Evolutionary conservation across 2,113 vertebrate genomes (phyloP), one percentile per base, ranked within the genome.

Genomic region (Cervus canadensis): DNA sequence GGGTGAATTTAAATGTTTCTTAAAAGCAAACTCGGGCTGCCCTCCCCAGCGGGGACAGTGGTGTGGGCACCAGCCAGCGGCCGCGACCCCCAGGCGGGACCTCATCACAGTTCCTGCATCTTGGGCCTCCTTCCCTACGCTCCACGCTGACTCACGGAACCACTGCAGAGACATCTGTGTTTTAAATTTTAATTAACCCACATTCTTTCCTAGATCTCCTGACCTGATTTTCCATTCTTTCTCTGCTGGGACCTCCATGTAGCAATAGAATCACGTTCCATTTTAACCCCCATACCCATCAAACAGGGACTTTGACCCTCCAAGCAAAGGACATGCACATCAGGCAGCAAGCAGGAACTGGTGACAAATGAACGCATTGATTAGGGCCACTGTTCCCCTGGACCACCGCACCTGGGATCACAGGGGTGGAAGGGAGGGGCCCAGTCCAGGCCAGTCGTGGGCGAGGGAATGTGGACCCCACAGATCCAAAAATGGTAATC

Each of bases 1-100:
- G 97, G 36, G 71, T 96, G 97, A 98, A 98, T 90, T 87, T 95
- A 78, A 95, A 74, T 91, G 84, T 48, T 40, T 84, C 64, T 89
- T 87, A 52, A 87, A 92, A 1, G 74, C 81, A 40, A 94, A 89
- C 45, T 52, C 36, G 5, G 71, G 62, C 43, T 1, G 10, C 79
- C 50, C 84, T 86, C 11, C 48, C 33, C 9, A 2, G 1, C 0
- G 0, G 43, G 87, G 86, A 8, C 13, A 1, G 2, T 0, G 25
- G 87, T 9, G 40, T 23, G 7, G 12, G 40, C 14, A 4, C 26
- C 26, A 3, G 25, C 43, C n/a, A 4, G 67, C 25, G 85, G 89
- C 71, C 78, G 1, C 0, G 12, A 52, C 8, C 45, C 54, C 28
- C 6, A 25, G 52, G 54, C 3, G 16, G 64, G 57, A 90, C 60